Base-by-base conservation (phyloP, 2,797 vertebrate species). In the Toxotes lorentzi region DNA sequence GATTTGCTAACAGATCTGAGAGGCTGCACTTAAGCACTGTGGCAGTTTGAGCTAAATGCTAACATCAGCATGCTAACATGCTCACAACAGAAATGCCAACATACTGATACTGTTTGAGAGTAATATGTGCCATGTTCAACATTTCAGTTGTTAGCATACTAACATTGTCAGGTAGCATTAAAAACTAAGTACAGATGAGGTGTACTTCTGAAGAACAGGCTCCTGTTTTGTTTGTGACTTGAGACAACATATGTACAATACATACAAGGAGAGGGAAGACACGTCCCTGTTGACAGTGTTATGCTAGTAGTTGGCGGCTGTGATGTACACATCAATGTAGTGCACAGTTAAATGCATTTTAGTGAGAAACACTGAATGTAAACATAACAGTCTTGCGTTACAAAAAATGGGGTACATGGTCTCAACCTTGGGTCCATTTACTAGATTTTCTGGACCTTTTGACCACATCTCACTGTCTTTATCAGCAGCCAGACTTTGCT, bases 31-130 rank as follows among this genome's bases (percentile, higher is more conserved):
- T 21, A 34, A 51, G 23, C 66, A 50, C 23, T 68, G 27, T n/a
- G 12, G 10, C 13, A 38, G 38, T 35, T 54, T 68, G 40, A 62
- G 40, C 23, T 56, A 38, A 62, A 69, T 27, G 66, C 50, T 24
- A 54, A 69, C 5, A 2, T 64, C 17, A 34, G 7, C 14, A 16
- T 30, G 19, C 19, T 38, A 40, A 70, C 21, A 34, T 24, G 7
- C 43, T 51, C 23, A 16, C 24, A 27, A 6, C 5, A 1, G 24
- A 24, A 51, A 23, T 40, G 57, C 14, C 24, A 16, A 27, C 24
- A 54, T 54, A 8, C 51, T 17, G 51, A 17, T 19, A 27, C 27
- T 27, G 41, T 16, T 17, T 43, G 8, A 14, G 23, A 13, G 50
- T 34, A 11, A 58, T 21, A 7, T 6, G 19, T 35, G 9, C 53